phyloP scores from a whole-genome alignment of 2,113 vertebrate species.

The Macquaria australasica region DNA sequence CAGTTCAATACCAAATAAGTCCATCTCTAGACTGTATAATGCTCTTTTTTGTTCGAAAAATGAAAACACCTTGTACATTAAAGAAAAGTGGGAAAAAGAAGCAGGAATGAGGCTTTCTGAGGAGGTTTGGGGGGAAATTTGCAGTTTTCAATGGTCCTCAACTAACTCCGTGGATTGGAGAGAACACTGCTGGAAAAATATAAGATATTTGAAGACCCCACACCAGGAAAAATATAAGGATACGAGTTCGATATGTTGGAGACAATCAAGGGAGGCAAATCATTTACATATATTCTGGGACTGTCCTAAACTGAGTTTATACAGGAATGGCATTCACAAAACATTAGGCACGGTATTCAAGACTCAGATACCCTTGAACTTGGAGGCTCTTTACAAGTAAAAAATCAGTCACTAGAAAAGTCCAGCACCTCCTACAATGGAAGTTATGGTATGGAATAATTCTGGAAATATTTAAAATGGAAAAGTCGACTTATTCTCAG shows the following conservation, averaged over 20 bases:
- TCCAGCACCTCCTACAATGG: too few relatives aligned
- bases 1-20: not conserved
- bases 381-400: too few relatives aligned
- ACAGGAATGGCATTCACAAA: too few relatives aligned
- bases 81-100: too few relatives aligned
- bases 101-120: not conserved
- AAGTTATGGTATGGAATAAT: too few relatives aligned
- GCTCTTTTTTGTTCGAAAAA: not conserved
- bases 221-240: conserved; percentile 1
- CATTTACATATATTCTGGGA: not conserved
- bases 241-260: not conserved
- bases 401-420: too few relatives aligned
- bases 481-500: too few relatives aligned
- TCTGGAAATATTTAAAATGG: too few relatives aligned
- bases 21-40: not conserved
- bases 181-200: not conserved
- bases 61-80: not conserved
- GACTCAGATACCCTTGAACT: too few relatives aligned
- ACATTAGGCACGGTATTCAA: too few relatives aligned
- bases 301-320: too few relatives aligned
- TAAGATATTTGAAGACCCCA: not conserved
- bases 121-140: not conserved
- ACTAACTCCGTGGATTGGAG: not conserved
- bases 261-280: not conserved
- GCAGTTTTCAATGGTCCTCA: not conserved